phyloP scores from a whole-genome alignment of 2,113 vertebrate genomes.

The Polyodon spathula region DNA sequence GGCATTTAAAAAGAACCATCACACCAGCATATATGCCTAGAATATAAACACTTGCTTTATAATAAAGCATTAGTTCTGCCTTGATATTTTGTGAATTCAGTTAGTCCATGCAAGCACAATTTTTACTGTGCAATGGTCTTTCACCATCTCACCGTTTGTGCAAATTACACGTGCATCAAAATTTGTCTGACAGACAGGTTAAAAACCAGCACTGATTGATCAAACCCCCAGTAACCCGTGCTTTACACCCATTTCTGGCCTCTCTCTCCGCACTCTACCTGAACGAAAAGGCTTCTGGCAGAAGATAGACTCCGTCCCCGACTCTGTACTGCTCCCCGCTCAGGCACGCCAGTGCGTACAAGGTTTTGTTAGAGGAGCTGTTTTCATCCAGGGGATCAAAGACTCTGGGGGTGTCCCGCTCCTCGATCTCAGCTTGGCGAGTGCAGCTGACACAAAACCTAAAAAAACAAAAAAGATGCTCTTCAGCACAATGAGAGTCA shows the following conservation, averaged over 20 bases:
- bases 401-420: constrained; percentile 60
- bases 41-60: background rate
- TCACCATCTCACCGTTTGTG: too few relatives aligned
- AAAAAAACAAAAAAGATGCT: background rate
- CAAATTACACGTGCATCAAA: background rate
- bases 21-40: background rate
- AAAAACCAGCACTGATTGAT: too few relatives aligned
- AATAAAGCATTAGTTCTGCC: too few relatives aligned
- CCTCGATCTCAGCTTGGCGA: constrained; percentile 55
- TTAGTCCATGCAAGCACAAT: too few relatives aligned
- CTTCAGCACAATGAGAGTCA: too few relatives aligned
- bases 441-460: constrained; percentile 83
- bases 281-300: constrained; percentile 74
- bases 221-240: too few relatives aligned
- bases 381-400: constrained; percentile 60
- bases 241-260: background rate
- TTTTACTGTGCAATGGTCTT: too few relatives aligned
- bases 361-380: constrained; percentile 49
- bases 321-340: constrained; percentile 69
- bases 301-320: constrained; percentile 76
- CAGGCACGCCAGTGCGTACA: constrained; percentile 64
- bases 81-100: too few relatives aligned
- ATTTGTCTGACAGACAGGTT: background rate
- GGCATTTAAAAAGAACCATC: background rate
- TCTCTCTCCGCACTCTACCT: constrained; percentile 48